A percentile compares a stretch with the other conserved stretches of the same genome.
These are phyloP conservation scores for Drosophila nasuta DNA, from an alignment of 1,140 invertebrate species.

Conservation along the genomic window DNA sequence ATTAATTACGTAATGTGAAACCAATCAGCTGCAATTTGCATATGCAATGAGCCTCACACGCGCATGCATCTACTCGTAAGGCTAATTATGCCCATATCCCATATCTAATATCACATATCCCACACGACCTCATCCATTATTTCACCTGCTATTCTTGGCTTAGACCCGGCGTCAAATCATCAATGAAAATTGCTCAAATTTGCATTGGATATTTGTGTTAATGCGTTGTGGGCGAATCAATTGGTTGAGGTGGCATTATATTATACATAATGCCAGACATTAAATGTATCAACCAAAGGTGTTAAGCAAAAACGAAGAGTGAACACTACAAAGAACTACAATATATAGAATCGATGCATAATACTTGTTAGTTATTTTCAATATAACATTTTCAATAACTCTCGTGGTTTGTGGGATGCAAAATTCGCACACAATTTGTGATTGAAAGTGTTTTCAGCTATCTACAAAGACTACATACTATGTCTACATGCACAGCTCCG, in stretches of 20 bases:
- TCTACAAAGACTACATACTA: neutral
- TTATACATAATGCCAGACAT: slow-evolving; percentile 3
- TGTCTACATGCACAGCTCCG: slow-evolving; percentile 12
- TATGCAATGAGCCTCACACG: slow-evolving; percentile 71
- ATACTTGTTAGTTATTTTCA: neutral
- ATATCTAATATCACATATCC: neutral
- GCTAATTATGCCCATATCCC: slow-evolving; percentile 59
- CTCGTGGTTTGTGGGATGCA: slow-evolving; percentile 8
- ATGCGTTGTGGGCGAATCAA: neutral
- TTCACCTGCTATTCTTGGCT: neutral
- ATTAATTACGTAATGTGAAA: slow-evolving; percentile 82
- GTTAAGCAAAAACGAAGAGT: neutral
- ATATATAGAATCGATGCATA: neutral
- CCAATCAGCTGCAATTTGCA: slow-evolving; percentile 79
- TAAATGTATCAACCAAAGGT: neutral
- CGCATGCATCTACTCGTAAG: slow-evolving; percentile 37
- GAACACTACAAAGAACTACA: neutral
- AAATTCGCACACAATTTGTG: slow-evolving; percentile 29
- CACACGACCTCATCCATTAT: neutral
- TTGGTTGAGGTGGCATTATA: neutral
- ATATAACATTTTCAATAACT: slow-evolving; percentile 17
- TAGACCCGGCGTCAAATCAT: slow-evolving; percentile 18
- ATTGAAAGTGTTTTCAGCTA: slow-evolving; percentile 20
- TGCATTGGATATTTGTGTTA: slow-evolving; percentile 49
- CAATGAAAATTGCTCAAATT: slow-evolving; percentile 75